Base-by-base conservation (phyloP, 2,888 invertebrate species). In the Tachystola acroxantha region DNA sequence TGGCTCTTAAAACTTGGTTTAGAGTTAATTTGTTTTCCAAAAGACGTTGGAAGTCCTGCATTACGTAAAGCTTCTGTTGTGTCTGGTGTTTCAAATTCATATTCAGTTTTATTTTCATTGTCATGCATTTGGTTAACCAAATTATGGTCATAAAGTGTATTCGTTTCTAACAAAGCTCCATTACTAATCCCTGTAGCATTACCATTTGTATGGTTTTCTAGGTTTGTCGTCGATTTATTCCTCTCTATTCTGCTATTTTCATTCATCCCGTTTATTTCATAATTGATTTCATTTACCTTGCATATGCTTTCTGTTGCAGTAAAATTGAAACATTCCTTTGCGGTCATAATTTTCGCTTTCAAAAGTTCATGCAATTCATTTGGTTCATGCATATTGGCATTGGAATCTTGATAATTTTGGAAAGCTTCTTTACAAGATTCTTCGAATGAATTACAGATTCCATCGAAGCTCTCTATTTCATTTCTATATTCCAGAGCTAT, bases 11-110 rank as follows among this genome's bases (percentile, higher is more conserved):
- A 30, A 19, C 22, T 27, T 19, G 2, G 16, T 36, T 36, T 32
- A 26, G 9, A 26, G 11, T 32, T 27, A 5, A 5, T 9, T 28
- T 46, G 44, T 37, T 49, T 58, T 3, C 48, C 45, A 56, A 73
- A 73, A 37, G 57, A 40, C 33, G 45, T 54, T 37, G 75, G 76
- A 11, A 70, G 53, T 4, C 64, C 65, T 40, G 63, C 62, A 31
- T 48, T 41, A 33, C 37, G 16, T 32, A 65, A 48, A 36, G 50
- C 53, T 39, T 55, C 43, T 10, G 36, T 10, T 7, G 37, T 27
- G 36, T 37, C 35, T 34, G 41, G 37, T 22, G 28, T 32, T 29
- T 44, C 37, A 43, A 37, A 40, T 12, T 37, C 16, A 33, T 39
- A 28, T 10, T 33, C 9, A 19, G 16, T 14, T 11, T 16, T 16